Evolutionary conservation across 2,797 vertebrate species (phyloP).

Genomic region (Gallinago nigripennis): DNA sequence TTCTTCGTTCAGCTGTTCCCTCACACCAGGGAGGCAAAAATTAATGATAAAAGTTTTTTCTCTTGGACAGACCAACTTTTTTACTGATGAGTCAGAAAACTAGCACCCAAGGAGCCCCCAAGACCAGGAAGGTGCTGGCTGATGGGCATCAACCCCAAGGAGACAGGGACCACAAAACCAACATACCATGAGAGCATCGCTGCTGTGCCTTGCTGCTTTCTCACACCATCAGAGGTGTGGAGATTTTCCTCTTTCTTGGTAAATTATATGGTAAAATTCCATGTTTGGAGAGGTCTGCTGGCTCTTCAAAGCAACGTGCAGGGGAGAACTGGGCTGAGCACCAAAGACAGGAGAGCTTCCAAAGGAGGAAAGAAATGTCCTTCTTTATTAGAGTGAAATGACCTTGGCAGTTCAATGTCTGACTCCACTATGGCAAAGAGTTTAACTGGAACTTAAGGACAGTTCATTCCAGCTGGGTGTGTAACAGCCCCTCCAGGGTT

Average conservation of each 20-base stretch:
- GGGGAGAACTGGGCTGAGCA: background rate
- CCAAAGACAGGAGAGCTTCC: background rate
- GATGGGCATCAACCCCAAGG: background rate
- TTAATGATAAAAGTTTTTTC: background rate
- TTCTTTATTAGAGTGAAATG: background rate
- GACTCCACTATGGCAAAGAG: background rate
- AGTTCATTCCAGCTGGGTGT: background rate
- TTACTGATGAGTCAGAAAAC: background rate
- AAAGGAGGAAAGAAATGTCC: background rate
- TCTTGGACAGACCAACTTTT: background rate
- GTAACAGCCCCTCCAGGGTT: background rate
- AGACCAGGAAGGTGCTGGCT: background rate
- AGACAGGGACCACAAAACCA: background rate
- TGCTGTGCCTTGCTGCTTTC: background rate
- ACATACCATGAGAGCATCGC: fast-evolving
- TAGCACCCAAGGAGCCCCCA: fast-evolving
- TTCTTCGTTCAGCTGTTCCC: background rate
- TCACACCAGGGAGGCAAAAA: background rate
- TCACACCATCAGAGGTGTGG: background rate
- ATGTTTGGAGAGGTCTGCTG: background rate
- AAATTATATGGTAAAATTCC: background rate
- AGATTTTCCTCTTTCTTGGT: background rate
- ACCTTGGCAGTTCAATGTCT: background rate
- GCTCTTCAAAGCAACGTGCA: background rate
- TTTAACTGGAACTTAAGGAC: background rate